Evolutionary conservation across 2,888 invertebrate genomes (phyloP).

Genomic region (Eledone cirrhosa): DNA sequence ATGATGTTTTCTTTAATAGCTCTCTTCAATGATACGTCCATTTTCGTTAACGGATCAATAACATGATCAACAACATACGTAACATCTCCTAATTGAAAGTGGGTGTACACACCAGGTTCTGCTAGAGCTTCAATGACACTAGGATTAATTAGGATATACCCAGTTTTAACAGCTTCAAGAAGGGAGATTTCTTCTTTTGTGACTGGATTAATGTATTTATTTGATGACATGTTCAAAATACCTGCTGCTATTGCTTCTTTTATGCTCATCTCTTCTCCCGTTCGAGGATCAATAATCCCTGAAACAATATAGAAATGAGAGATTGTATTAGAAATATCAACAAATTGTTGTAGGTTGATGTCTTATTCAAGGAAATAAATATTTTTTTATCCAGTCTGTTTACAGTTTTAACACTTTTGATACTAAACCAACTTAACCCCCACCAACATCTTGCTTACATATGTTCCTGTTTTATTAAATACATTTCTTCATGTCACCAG

Average conservation of each 20-base stretch:
- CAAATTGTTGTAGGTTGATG: no score
- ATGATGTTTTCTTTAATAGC: slow-evolving; percentile 56
- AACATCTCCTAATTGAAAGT: slow-evolving; percentile 52
- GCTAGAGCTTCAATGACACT: slow-evolving; percentile 41
- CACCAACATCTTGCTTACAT: no score
- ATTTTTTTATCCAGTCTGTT: no score
- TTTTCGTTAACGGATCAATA: slow-evolving; percentile 52
- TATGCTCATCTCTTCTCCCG: slow-evolving; percentile 72
- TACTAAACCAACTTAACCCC: no score
- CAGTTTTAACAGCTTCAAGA: slow-evolving; percentile 78
- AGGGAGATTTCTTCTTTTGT: slow-evolving; percentile 70
- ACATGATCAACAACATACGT: slow-evolving; percentile 49
- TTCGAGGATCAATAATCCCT: slow-evolving; percentile 58
- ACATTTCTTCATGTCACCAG: no score
- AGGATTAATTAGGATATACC: slow-evolving; percentile 70
- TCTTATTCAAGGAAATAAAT: no score
- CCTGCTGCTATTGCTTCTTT: slow-evolving; percentile 80
- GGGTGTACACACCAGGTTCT: slow-evolving; percentile 49
- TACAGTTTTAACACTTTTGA: no score
- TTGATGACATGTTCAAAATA: slow-evolving; percentile 78
- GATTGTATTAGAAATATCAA: no score
- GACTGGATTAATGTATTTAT: slow-evolving; percentile 70
- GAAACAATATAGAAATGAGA: slow-evolving; percentile 42
- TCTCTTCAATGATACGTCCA: slow-evolving; percentile 51
- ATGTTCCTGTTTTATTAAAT: no score